Evolutionary conservation across 2,113 vertebrate genomes (phyloP).

Genomic region (Psettodes erumei): DNA sequence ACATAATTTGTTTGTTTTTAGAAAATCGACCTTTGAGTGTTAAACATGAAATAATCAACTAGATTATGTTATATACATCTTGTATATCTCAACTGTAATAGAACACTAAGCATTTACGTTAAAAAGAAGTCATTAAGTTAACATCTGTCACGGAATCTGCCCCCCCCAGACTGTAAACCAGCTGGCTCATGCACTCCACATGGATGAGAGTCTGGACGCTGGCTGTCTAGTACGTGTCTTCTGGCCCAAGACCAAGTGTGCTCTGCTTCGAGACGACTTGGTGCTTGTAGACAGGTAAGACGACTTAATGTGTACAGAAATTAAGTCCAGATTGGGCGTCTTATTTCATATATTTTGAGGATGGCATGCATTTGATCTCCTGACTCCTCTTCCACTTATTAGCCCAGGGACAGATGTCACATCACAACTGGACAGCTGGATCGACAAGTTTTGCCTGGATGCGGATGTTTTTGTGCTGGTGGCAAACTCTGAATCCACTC

Average conservation of each 20-base stretch:
- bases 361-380: not conserved
- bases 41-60: not conserved
- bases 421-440: slow-evolving; percentile 95
- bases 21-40: not conserved
- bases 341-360: not conserved
- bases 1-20: not conserved
- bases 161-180: slow-evolving; percentile 93
- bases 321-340: not conserved
- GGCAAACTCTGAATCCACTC: slow-evolving; percentile 97
- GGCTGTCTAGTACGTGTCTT: slow-evolving; percentile 96
- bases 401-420: slow-evolving; percentile 98
- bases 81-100: too few relatives aligned
- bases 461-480: slow-evolving; percentile 98
- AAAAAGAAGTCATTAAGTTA: not conserved
- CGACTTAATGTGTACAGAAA: not conserved
- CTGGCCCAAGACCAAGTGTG: slow-evolving; percentile 98
- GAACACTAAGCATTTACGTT: not conserved
- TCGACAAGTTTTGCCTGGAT: slow-evolving; percentile 97
- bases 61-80: not conserved
- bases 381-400: slow-evolving; percentile 15
- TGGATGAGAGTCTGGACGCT: slow-evolving; percentile 95
- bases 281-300: slow-evolving; percentile 96
- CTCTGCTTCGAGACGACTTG: slow-evolving; percentile 95
- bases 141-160: not conserved
- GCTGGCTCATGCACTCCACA: slow-evolving; percentile 95